Evolutionary conservation across 2,888 invertebrate species (phyloP).

Genomic region (Physocephala rufipes): DNA sequence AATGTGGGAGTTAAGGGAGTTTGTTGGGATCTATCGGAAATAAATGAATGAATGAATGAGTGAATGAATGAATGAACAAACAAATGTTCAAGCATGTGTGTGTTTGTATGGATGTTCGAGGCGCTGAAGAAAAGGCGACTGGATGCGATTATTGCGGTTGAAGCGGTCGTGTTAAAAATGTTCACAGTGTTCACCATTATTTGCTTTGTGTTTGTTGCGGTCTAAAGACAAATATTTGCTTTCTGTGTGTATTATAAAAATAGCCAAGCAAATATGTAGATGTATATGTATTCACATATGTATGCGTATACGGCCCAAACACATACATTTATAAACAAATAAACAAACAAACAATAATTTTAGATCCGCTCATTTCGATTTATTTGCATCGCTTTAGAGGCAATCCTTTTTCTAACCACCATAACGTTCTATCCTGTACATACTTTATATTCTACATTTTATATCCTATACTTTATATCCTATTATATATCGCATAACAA

Average conservation of each 20-base stretch:
- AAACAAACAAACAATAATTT: neutral
- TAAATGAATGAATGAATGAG: neutral
- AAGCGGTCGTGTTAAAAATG: slow-evolving; percentile 31
- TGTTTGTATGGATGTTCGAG: no score
- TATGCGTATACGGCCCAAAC: slow-evolving; percentile 16
- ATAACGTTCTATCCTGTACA: neutral
- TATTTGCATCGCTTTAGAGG: neutral
- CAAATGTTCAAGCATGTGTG: no score
- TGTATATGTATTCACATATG: neutral
- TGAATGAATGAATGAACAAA: neutral
- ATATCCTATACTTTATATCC: neutral
- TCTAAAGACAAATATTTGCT: slow-evolving; percentile 34
- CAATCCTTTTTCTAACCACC: neutral
- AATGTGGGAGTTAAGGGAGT: neutral
- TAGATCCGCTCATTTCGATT: neutral
- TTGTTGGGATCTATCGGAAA: neutral
- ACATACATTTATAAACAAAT: slow-evolving; percentile 13
- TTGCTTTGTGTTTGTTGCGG: slow-evolving; percentile 34
- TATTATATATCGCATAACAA: neutral
- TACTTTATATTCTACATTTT: no score
- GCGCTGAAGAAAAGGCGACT: neutral
- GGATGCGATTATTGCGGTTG: slow-evolving; percentile 29
- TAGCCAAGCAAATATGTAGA: slow-evolving; percentile 6
- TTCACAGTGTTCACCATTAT: slow-evolving; percentile 24
- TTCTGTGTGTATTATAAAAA: slow-evolving; percentile 30